Conservation (phyloP, 2,113 vertebrate genomes). For the Nothobranchius furzeri region DNA sequence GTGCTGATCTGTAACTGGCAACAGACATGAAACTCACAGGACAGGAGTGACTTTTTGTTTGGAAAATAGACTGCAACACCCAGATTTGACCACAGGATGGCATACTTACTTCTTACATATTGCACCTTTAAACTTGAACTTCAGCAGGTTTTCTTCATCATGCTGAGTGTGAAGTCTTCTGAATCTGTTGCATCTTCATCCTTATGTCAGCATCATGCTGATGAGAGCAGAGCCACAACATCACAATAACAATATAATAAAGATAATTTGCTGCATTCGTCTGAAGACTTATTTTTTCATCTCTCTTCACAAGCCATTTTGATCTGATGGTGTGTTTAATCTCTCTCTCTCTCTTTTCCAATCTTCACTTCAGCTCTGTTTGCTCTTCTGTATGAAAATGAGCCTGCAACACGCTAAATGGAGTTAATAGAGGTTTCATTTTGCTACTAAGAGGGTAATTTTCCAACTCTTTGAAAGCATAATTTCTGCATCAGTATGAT, state of each 20-base stretch:
- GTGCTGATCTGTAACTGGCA: no score
- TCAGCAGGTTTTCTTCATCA: no score
- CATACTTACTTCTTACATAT: no score
- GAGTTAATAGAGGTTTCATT: slow-evolving; percentile 53
- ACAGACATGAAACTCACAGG: no score
- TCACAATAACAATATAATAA: slow-evolving; percentile 42
- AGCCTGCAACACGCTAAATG: slow-evolving; percentile 43
- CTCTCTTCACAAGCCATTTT: slow-evolving; percentile 64
- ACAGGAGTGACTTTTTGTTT: no score
- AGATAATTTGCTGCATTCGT: slow-evolving; percentile 47
- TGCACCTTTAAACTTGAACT: no score
- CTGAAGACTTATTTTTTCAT: slow-evolving; percentile 61
- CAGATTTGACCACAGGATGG: no score
- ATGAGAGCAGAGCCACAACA: slow-evolving; percentile 29
- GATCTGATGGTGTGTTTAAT: slow-evolving; percentile 70
- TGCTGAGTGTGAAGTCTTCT: no score
- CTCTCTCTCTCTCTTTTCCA: slow-evolving; percentile 33
- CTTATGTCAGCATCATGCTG: slow-evolving; percentile 3
- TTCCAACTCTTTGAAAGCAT: slow-evolving; percentile 51
- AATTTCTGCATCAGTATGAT: slow-evolving; percentile 16
- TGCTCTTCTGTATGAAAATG: slow-evolving; percentile 45
- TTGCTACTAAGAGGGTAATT: slow-evolving; percentile 53
- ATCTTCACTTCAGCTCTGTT: slow-evolving; percentile 29
- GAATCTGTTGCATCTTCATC: no score
- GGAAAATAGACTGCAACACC: no score